Evolutionary conservation across 2,888 invertebrate genomes (phyloP), one percentile per base, ranked within the genome.

Genomic region (Coelopa pilipes): DNA sequence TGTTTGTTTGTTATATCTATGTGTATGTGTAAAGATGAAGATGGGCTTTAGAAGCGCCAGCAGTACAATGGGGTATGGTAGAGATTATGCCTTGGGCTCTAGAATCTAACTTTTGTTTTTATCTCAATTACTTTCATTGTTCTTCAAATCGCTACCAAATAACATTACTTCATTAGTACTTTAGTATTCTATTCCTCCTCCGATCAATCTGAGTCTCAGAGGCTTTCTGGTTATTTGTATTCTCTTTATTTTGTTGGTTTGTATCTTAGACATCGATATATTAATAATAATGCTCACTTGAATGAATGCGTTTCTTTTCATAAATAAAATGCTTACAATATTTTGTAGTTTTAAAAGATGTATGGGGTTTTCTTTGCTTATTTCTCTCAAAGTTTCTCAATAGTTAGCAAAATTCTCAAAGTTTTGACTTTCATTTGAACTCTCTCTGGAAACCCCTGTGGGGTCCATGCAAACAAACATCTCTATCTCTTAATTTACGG

Each of bases 201-300:
- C 34, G 34, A 34, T 34, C 34, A 2, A 34, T 34, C 34, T 34
- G 34, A 34, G 34, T 34, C 34, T 34, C 34, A 34, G 34, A 34
- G 34, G 34, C 34, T 34, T 34, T 34, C 34, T 34, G 34, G 34
- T 34, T 34, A 34, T 57, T 59, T 53, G 21, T 12, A 19, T 17
- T 60, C 7, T 57, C 1, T 17, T 59, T 59, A 13, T 11, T 59
- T 55, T 11, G 9, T 55, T 55, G 7, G 1, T 21, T 47, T 66
- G 21, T 67, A 67, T 53, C n/a, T 67, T 67, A 62, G 70, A 70
- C 70, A 70, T 70, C 62, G 70, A 70, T 60, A 47, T 19, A 47
- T 67, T 34, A 53, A 67, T 13, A 15, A 4, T 34, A 34, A 34
- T 34, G 34, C 34, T 34, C 34, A 53, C 53, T 53, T 53, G 7